Evolutionary conservation across 2,113 vertebrate genomes (phyloP), one percentile per base, ranked within the genome.

Genomic region (Chamaetylas fuelleborni): DNA sequence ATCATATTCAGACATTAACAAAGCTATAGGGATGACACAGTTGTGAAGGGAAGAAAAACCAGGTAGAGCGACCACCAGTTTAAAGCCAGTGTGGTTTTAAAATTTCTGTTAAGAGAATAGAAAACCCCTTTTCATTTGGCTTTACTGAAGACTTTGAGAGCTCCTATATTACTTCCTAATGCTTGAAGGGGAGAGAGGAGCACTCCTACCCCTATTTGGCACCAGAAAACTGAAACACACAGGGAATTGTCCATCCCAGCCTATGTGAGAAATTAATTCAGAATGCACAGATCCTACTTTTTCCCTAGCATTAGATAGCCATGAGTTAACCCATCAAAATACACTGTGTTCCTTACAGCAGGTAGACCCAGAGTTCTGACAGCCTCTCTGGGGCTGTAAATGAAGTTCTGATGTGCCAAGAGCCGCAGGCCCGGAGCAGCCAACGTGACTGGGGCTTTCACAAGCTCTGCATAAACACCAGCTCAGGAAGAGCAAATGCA

Each of bases 401-500:
- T 1, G 25, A 53, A 51, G 45, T 2, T 2, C 29, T 50, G 53
- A 34, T 33, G 54, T 40, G 40, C 54, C 62, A 56, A 56, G 87
- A 69, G 38, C 38, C 38, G 38, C 38, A 38, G 38, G 38, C 38
- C 38, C 38, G 38, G 38, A 38, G 78, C 73, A 84, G 64, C 51
- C 73, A 71, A 53, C 3, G 0, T 40, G 85, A 87, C 70, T 77
- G 14, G 42, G 64, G 62, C 43, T 34, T 77, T 57, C 94, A 86
- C 67, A 25, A 53, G 56, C 83, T 66, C 72, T 69, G 73, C 2
- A 4, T 53, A 91, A 96, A 95, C 91, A 89, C 9, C 3, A 93
- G 81, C 51, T 81, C 94, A 92, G 86, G 81, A 93, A 96, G 69
- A 92, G 50, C n/a, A 96, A 96, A 97, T 76, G 81, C 73, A 95